phyloP scores from a whole-genome alignment of 2,113 vertebrate genomes.

The Oreotrochilus melanogaster region DNA sequence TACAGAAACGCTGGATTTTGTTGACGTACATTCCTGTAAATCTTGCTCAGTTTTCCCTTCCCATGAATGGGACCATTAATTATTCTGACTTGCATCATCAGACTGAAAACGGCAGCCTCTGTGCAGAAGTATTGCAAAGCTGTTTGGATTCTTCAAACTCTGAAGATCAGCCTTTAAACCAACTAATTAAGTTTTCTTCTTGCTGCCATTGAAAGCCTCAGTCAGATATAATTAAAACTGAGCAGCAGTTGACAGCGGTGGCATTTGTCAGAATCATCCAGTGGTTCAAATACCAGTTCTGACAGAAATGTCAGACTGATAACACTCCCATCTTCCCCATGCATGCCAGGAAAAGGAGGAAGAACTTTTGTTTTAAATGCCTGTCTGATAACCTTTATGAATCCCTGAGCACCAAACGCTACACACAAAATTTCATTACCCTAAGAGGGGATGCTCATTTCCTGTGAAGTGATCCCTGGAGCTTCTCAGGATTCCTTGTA shows the following conservation, averaged over 20 bases:
- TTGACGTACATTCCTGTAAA: background rate
- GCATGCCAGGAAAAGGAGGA: conserved; percentile 65
- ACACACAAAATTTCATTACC: conserved; percentile 81
- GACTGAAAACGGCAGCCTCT: background rate
- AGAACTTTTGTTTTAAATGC: conserved; percentile 82
- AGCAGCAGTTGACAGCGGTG: conserved; percentile 89
- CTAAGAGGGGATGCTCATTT: conserved; percentile 64
- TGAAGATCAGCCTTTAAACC: conserved; percentile 70
- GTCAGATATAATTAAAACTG: conserved; percentile 94
- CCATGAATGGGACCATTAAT: background rate
- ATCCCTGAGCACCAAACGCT: conserved; percentile 79
- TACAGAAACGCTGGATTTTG: background rate
- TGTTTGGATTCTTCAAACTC: conserved; percentile 66
- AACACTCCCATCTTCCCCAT: conserved; percentile 74
- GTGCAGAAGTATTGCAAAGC: conserved; percentile 43
- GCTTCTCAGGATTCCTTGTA: background rate
- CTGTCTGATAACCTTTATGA: conserved; percentile 91
- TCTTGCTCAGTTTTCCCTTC: background rate
- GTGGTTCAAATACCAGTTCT: conserved; percentile 93
- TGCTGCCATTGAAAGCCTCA: conserved; percentile 81
- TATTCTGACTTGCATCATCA: conserved; percentile 11
- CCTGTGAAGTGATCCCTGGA: conserved; percentile 53
- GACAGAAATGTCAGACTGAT: conserved; percentile 98
- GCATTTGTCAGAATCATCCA: conserved; percentile 93
- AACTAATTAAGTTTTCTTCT: conserved; percentile 92